A percentile compares a stretch with the other conserved stretches of the same genome.
Conservation (phyloP, 2,888 invertebrate genomes). For the Villa cingulata region DNA sequence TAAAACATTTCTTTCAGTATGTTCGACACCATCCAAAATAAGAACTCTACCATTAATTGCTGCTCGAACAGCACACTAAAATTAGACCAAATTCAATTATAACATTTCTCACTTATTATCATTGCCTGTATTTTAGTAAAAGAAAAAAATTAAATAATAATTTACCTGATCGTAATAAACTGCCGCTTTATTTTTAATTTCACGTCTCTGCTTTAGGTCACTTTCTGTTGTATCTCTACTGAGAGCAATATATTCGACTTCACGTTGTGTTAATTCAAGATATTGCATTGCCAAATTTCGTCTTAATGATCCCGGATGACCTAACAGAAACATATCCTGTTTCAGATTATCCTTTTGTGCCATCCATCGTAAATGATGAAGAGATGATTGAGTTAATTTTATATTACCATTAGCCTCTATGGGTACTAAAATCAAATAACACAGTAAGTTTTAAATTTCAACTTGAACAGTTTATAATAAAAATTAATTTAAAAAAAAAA, state of each 20-base stretch:
- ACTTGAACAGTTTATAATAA: not conserved
- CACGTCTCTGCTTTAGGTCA: conserved; percentile 88
- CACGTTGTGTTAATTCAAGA: conserved; percentile 75
- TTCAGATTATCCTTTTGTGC: conserved; percentile 85
- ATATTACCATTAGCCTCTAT: conserved; percentile 39
- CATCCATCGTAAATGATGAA: conserved; percentile 86
- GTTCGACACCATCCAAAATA: conserved; percentile 90
- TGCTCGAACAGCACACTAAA: conserved; percentile 82
- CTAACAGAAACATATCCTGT: conserved; percentile 92
- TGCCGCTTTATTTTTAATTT: conserved; percentile 77
- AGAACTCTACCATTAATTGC: conserved; percentile 78
- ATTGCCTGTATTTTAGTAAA: not conserved
- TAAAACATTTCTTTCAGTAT: conserved; percentile 91
- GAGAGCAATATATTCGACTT: conserved; percentile 84
- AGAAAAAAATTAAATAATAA: too few relatives aligned
- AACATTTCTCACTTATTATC: not conserved
- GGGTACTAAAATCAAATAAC: not conserved
- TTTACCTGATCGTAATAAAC: conserved; percentile 82
- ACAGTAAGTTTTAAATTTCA: too few relatives aligned
- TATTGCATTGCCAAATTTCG: conserved; percentile 76
- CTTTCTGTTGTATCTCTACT: conserved; percentile 95
- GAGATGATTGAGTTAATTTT: conserved; percentile 52
- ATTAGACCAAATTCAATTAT: not conserved
- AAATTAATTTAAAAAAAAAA: not conserved
- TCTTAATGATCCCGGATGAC: conserved; percentile 70